Base-by-base conservation (phyloP, 2,797 vertebrate genomes). In the Margarornis squamiger region DNA sequence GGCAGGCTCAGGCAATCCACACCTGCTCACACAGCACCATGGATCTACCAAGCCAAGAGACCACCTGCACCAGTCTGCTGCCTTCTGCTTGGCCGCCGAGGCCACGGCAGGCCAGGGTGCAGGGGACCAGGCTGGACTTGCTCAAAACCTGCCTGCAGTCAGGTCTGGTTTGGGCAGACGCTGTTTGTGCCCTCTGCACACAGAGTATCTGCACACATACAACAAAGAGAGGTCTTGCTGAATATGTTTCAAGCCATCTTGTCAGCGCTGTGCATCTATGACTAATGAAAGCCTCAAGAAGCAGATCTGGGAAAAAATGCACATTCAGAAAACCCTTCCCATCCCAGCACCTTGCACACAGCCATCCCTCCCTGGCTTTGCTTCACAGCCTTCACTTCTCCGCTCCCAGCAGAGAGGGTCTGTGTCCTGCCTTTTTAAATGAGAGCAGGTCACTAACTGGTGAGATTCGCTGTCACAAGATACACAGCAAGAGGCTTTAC, bases 251-350 rank as follows among this genome's bases (percentile, higher is more conserved):
- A 52, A 87, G 70, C 18, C 51, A 41, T 63, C 49, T 51, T 57
- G 77, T 79, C 92, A 92, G 74, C 71, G 79, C 63, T 7, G 0
- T 2, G 43, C 93, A 95, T 93, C 83, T 96, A 93, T 78, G 82
- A 96, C 14, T 82, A 86, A 96, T 95, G 67, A 95, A 89, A 93
- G 73, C 43, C 58, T 62, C 74, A 54, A 45, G 3, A 55, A 93
- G 48, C 14, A 49, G 79, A 88, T 73, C 43, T 29, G 43, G 54
- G 81, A 34, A 94, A 57, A 88, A 94, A 83, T 4, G 51, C 65
- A 51, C 59, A 61, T 48, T 77, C 91, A 81, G 88, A 59, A 95
- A 89, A 78, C 62, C 32, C 78, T 78, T 82, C 71, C 72, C 71
- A 72, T 32, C 0, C 15, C 72, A 72, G 34, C 17, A 14, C 34